Evolutionary conservation across 2,797 vertebrate genomes (phyloP), one percentile per base, ranked within the genome.

Genomic region (Pangasius krempfi): DNA sequence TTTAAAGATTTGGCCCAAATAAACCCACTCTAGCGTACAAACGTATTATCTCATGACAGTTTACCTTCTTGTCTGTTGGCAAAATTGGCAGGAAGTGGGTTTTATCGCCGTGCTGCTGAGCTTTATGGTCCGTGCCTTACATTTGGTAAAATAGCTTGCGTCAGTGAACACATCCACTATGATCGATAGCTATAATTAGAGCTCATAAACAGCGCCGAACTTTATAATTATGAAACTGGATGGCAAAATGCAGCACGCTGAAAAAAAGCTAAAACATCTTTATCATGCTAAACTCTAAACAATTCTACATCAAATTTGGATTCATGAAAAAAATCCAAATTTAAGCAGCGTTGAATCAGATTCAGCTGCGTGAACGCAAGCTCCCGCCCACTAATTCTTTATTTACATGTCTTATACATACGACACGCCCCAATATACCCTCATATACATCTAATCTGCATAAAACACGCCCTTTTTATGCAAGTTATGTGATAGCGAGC

Each of bases 131-230:
- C 56, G 30, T 84, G 88, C 44, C 58, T 76, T 68, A 84, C 82
- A 52, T 84, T 91, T 91, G 68, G n/a, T 88, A 92, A 93, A 95
- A 94, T 90, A 89, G 92, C 88, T 86, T 92, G 93, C 91, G 93
- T 94, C 92, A 86, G 91, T 93, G 93, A 93, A 92, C 94, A 94
- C 94, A 92, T 94, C 94, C 94, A 93, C 93, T 92, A 90, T 95
- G 95, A 96, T 91, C 86, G 94, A 96, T 96, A 91, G 95, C 94
- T 93, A 91, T 95, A 94, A 96, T 96, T 96, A 96, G 94, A 95
- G 93, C 90, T 93, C 93, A 93, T 95, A 94, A 96, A 95, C 90
- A 89, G 84, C 60, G 73, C 91, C 90, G 92, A 89, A 72, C 88
- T 88, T 92, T 93, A 95, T 96, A 95, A 95, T 95, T 94, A 93